Percentiles rank a stretch among this genome's conserved stretches.
phyloP scores from a whole-genome alignment of 2,113 vertebrate species.

The Conger conger region DNA sequence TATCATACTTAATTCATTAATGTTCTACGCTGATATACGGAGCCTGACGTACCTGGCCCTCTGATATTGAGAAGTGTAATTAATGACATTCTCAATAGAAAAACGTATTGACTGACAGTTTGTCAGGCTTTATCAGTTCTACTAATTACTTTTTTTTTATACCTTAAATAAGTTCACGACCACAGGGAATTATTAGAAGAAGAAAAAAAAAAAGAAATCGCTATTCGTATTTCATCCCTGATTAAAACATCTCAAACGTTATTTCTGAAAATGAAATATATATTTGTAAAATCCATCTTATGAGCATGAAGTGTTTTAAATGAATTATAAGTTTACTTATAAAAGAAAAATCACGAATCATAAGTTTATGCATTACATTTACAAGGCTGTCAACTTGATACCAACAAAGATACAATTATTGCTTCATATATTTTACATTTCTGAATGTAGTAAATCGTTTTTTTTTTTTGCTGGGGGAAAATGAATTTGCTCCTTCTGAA shows the following conservation, averaged over 20 bases:
- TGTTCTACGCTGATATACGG: constrained; percentile 40
- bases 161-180: constrained; percentile 51
- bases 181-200: no score
- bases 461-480: neutral
- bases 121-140: constrained; percentile 47
- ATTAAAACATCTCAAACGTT: constrained; percentile 58
- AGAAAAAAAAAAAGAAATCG: no score
- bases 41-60: constrained; percentile 35
- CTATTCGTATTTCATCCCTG: constrained; percentile 51
- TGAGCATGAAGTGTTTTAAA: constrained; percentile 54
- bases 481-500: neutral
- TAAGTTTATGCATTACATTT: neutral
- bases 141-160: constrained; percentile 52
- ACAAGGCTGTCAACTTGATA: neutral
- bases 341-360: constrained; percentile 20
- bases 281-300: constrained; percentile 45
- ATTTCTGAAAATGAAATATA: constrained; percentile 44
- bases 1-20: constrained; percentile 30
- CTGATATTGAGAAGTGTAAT: constrained; percentile 47
- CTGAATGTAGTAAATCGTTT: constrained; percentile 8
- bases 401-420: neutral
- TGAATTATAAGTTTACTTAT: constrained; percentile 44
- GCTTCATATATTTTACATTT: neutral
- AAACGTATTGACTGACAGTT: constrained; percentile 49
- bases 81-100: constrained; percentile 52